phyloP scores from a whole-genome alignment of 1,140 invertebrate species.

The Solenopsis fugax region DNA sequence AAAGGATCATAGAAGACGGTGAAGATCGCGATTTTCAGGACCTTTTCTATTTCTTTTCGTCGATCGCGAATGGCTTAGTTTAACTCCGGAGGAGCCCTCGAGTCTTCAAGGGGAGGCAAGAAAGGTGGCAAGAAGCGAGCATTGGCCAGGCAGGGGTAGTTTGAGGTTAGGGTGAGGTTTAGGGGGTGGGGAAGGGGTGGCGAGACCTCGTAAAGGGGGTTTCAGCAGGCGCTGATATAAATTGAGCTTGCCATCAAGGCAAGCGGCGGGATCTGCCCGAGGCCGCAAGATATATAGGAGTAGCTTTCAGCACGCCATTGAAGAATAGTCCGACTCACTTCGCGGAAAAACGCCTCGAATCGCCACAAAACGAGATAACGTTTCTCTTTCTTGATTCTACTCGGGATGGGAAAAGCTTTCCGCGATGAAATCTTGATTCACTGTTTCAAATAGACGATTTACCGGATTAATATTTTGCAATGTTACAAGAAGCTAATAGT shows the following conservation, averaged over 20 bases:
- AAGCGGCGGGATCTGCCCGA: conserved; percentile 83
- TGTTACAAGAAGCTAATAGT: conserved; percentile 3
- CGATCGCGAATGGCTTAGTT: conserved; percentile 80
- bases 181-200: conserved; percentile 73
- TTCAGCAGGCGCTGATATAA: conserved; percentile 85
- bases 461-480: conserved; percentile 38
- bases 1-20: conserved; percentile 31
- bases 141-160: conserved; percentile 65
- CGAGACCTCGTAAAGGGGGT: conserved; percentile 85
- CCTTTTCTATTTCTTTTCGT: conserved; percentile 72
- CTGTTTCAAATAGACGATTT: conserved; percentile 16
- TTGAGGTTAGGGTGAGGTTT: conserved; percentile 78
- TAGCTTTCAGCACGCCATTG: conserved; percentile 78
- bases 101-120: conserved; percentile 71
- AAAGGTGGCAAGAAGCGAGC: conserved; percentile 74
- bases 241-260: conserved; percentile 85
- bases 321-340: conserved; percentile 77
- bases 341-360: conserved; percentile 73
- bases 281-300: conserved; percentile 79
- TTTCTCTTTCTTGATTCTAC: conserved; percentile 67
- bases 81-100: conserved; percentile 74
- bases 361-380: conserved; percentile 71
- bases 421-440: conserved; percentile 74
- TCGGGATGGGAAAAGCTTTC: conserved; percentile 49
- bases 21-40: conserved; percentile 41